Percentiles rank a stretch among this genome's conserved stretches.
Conservation (phyloP, 2,797 vertebrate species). For the Cygnus olor region DNA sequence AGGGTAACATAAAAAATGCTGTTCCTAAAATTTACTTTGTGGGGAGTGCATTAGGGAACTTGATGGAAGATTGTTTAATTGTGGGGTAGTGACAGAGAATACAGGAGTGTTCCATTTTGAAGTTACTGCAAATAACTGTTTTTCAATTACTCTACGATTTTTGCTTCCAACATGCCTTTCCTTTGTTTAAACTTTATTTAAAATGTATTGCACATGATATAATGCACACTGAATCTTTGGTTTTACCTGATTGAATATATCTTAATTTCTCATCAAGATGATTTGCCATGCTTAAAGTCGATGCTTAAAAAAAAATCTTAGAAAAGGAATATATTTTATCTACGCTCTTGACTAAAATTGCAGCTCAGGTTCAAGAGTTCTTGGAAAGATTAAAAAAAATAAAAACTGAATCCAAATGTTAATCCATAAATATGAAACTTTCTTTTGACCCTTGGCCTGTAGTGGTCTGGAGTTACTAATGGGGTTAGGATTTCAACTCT, state of each 20-base stretch:
- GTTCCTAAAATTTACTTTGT: not conserved
- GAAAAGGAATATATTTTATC: slow-evolving; percentile 68
- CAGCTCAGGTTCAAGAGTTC: slow-evolving; percentile 76
- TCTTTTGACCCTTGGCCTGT: slow-evolving; percentile 72
- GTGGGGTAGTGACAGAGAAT: not conserved
- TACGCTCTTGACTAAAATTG: slow-evolving; percentile 59
- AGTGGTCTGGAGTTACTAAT: slow-evolving; percentile 82
- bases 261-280: not conserved
- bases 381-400: slow-evolving; percentile 73
- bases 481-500: slow-evolving; percentile 82
- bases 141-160: not conserved
- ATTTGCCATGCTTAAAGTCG: slow-evolving; percentile 25
- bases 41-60: not conserved
- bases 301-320: not conserved
- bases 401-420: slow-evolving; percentile 77
- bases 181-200: not conserved
- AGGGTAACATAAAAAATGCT: not conserved
- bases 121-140: not conserved
- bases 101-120: not conserved
- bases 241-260: not conserved
- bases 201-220: not conserved
- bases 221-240: not conserved
- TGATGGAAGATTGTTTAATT: not conserved
- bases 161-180: not conserved
- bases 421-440: slow-evolving; percentile 85